phyloP scores from a whole-genome alignment of 2,888 invertebrate genomes.

The Micoletzkya japonica region DNA sequence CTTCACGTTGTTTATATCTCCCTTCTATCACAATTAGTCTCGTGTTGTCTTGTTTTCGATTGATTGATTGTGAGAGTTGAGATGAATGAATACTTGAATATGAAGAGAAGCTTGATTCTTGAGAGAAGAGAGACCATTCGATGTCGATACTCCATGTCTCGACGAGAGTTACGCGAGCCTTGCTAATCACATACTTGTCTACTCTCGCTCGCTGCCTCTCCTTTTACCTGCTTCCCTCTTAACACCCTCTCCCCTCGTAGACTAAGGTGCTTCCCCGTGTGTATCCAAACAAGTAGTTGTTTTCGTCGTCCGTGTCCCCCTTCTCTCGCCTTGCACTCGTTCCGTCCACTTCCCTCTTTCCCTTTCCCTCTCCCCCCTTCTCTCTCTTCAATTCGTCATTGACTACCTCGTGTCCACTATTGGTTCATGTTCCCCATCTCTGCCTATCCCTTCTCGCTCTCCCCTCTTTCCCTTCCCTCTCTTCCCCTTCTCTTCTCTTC shows the following conservation, averaged over 20 bases:
- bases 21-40: background rate
- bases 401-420: background rate
- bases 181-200: too few relatives aligned
- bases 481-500: background rate
- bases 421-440: background rate
- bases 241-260: background rate
- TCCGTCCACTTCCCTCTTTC: background rate
- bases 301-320: too few relatives aligned
- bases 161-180: too few relatives aligned
- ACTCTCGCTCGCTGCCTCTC: background rate
- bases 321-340: background rate
- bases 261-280: background rate
- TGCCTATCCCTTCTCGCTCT: background rate
- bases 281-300: too few relatives aligned
- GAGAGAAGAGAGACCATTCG: too few relatives aligned
- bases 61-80: too few relatives aligned
- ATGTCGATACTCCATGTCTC: too few relatives aligned
- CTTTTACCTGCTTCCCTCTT: background rate
- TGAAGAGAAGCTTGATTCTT: too few relatives aligned
- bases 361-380: conserved; percentile 10
- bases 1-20: background rate
- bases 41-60: too few relatives aligned
- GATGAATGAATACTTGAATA: too few relatives aligned
- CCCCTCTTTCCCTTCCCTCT: conserved; percentile 6
- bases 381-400: background rate